Evolutionary conservation across 2,888 invertebrate species (phyloP), one percentile per base, ranked within the genome.

Genomic region (Nebria salina): DNA sequence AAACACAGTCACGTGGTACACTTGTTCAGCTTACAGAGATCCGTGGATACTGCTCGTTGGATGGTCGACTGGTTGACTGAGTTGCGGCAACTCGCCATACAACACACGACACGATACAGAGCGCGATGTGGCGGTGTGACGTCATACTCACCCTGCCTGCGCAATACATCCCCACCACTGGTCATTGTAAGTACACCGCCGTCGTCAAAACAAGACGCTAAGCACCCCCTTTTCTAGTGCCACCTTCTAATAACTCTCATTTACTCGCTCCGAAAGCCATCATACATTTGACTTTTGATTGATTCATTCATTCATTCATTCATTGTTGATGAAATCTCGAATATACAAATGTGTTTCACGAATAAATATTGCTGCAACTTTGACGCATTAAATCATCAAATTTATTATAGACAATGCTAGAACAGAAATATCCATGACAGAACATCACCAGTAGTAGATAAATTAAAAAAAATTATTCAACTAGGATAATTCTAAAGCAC

Each of bases 61-160:
- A 75, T 54, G 83, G 83, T 84, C 85, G 83, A 83, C 84, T 86
- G 86, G 87, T 86, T 87, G 86, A 87, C 87, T 87, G 86, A 86
- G 84, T 85, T 84, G 83, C 83, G 79, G 42, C 64, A 42, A 54
- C 54, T 54, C 54, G 54, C 54, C 54, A 54, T 89, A 88, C 88
- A 88, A 87, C 88, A 88, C 88, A 87, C 87, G 87, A 86, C 41
- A 77, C 78, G 87, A 88, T 88, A 86, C 88, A 87, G 88, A 88
- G 42, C 13, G 42, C 34, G 65, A 20, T 73, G 72, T 65, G 54
- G 54, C 54, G 90, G 90, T 90, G 90, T 91, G 90, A 90, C 90
- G 90, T 91, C 90, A 89, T 90, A 90, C 90, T 90, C 90, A 90
- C 90, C 90, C 91, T 90, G 90, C 90, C 90, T 89, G 90, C 87